Evolutionary conservation across 2,888 invertebrate genomes (phyloP), one percentile per base, ranked within the genome.

Genomic region (Argynnis bischoffii): DNA sequence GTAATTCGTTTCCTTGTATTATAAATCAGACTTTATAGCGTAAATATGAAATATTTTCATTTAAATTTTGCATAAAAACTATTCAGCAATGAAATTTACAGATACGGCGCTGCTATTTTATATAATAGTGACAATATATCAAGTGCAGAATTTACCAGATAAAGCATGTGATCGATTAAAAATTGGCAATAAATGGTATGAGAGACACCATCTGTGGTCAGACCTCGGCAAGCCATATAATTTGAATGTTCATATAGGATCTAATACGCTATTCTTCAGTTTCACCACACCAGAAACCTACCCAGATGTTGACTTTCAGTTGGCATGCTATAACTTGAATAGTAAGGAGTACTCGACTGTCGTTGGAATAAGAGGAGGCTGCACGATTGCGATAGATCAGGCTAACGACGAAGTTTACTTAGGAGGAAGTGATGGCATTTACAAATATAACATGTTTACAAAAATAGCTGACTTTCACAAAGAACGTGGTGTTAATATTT

Each of bases 371-470:
- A 76, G 67, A 78, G 88, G 88, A 0, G 89, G 89, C 0, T 89
- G 88, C 53, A 76, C 89, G 0, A 77, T 84, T 2, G 83, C 88
- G 0, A 82, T 89, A 69, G 88, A 89, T 31, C 81, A 83, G 53
- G 53, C 55, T 0, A 82, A 82, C 16, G 87, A 87, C 41, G 82
- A 82, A 0, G 79, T 89, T 46, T 89, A 80, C 47, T 72, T 89
- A 6, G 89, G 89, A n/a, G 88, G 89, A 0, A 85, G 79, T 21
- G 84, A 88, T 16, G 89, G 89, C 0, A 89, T 89, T 13, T 89
- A 84, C 66, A 88, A 83, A 78, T 88, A 81, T 13, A 87, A 88
- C 31, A 78, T 84, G 80, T 60, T 78, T 0, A 88, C 86, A 0
- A 83, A 80, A 74, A 59, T 86, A 70, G 85, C 87, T 0, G 86